Evolutionary conservation across 2,888 invertebrate genomes (phyloP).

Genomic region (Brachynemurus nebulosus): DNA sequence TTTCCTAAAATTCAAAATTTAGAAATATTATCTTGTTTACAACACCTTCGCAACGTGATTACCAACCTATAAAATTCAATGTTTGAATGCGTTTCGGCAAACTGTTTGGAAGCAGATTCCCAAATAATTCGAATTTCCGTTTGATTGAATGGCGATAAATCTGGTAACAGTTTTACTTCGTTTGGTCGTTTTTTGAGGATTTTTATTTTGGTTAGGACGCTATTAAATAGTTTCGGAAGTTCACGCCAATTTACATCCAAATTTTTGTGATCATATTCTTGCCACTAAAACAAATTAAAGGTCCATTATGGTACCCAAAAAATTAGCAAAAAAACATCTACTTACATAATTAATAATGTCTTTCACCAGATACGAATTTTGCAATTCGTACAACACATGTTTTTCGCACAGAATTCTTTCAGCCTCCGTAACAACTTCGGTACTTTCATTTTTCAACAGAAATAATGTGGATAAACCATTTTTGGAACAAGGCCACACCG

Average conservation of each 20-base stretch:
- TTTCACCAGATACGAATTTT: neutral
- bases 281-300: neutral
- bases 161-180: neutral
- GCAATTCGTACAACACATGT: neutral
- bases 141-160: neutral
- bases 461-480: neutral
- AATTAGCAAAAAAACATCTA: neutral
- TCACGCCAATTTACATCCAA: neutral
- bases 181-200: neutral
- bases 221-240: neutral
- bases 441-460: neutral
- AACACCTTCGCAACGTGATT: too few species aligned
- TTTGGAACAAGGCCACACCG: constrained; percentile 16
- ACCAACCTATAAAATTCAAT: constrained; percentile 1
- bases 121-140: neutral
- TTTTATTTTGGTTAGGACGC: neutral
- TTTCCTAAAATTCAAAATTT: neutral
- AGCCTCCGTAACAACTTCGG: neutral
- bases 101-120: neutral
- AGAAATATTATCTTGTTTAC: neutral
- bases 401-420: neutral
- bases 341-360: neutral
- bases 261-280: neutral
- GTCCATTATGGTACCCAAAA: neutral
- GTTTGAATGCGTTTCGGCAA: neutral